Evolutionary conservation across 2,797 vertebrate species (phyloP), one percentile per base, ranked within the genome.

Genomic region (Scomberomorus guttatus): DNA sequence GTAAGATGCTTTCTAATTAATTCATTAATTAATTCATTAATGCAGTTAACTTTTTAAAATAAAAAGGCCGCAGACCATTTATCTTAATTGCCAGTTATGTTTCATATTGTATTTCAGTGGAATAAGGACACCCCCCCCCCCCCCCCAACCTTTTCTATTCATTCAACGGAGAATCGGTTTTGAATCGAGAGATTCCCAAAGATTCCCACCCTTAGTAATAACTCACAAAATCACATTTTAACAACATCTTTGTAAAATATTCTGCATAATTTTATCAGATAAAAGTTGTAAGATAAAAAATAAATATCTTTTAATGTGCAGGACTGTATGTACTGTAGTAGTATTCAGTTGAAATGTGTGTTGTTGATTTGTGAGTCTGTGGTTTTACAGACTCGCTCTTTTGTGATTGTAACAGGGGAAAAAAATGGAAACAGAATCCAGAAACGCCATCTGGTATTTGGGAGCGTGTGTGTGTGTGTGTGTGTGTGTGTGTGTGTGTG

Each of bases 371-470:
- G 83, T 84, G 83, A 63, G 77, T 87, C 74, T 81, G 78, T 88
- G 74, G 84, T 90, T 83, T 87, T 83, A 85, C 79, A 83, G 72
- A 77, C 77, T 87, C 56, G 51, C 77, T 79, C 72, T 87, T 90
- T 89, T 89, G 96, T 96, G 95, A 96, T 96, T 93, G 95, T 96
- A 95, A 95, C 95, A 96, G 61, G 85, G 96, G 96, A 91, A 95
- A 86, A 96, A 96, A 91, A 95, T 94, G 93, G 96, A 97, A 97
- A 96, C 94, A 92, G 95, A 96, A 96, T 97, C 97, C 97, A 97
- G 97, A 97, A 97, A 96, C 96, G 94, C 97, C 97, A 98, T 98
- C 98, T 99, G 97, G 95, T 97, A 97, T 97, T 96, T 97, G 96
- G 95, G 95, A 95, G 95, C 63, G 27, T 74, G 72, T 75, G 83